Evolutionary conservation across 2,797 vertebrate genomes (phyloP).

Genomic region (Corythornis leucogaster): DNA sequence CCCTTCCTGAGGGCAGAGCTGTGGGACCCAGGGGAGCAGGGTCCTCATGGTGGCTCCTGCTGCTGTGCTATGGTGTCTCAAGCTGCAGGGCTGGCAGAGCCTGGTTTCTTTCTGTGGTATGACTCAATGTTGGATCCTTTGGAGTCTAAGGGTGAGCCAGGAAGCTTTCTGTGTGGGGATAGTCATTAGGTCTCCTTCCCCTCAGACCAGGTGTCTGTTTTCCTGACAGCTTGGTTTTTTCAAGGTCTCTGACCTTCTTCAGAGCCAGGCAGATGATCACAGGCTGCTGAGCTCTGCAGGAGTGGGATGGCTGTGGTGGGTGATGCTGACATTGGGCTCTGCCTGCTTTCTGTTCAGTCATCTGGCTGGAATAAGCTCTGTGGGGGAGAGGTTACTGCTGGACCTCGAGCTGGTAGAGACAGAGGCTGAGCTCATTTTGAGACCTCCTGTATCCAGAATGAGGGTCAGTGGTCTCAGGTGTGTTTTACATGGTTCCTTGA

Average conservation of each 20-base stretch:
- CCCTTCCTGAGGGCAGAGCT: not conserved
- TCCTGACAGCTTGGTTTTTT: not conserved
- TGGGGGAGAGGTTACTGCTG: not conserved
- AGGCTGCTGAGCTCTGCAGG: not conserved
- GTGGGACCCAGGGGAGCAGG: accelerated
- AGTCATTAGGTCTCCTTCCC: not conserved
- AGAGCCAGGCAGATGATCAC: conserved; percentile 12
- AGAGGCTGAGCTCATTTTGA: not conserved
- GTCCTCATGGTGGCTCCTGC: accelerated
- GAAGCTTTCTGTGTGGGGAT: not conserved
- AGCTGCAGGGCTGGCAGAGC: not conserved
- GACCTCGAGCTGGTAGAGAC: not conserved
- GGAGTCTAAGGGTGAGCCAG: not conserved
- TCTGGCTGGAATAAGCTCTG: not conserved
- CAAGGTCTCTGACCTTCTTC: conserved; percentile 30
- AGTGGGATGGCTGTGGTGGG: not conserved
- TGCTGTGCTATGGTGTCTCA: not conserved
- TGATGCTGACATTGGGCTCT: not conserved
- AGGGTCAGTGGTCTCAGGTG: not conserved
- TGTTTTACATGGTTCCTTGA: not conserved
- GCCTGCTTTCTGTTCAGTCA: not conserved
- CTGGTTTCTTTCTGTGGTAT: not conserved
- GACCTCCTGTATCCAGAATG: not conserved
- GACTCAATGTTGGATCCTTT: not conserved
- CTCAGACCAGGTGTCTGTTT: not conserved